A percentile compares a stretch with the other conserved stretches of the same genome.
phyloP scores from a whole-genome alignment of 2,113 vertebrate genomes.

The Istiophorus platypterus region DNA sequence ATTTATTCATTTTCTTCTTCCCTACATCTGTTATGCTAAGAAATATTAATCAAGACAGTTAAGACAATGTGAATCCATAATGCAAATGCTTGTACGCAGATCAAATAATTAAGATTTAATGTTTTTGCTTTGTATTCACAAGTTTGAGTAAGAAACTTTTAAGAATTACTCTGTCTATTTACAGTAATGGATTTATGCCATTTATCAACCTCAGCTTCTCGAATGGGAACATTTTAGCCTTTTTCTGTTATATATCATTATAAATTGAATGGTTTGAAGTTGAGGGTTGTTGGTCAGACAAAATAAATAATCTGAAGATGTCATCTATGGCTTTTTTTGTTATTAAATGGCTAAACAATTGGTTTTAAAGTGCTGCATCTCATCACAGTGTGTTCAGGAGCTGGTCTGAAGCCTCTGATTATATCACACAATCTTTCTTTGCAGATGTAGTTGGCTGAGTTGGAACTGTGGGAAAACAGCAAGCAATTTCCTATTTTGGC shows the following conservation, averaged over 20 bases:
- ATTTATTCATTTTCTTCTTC: not conserved
- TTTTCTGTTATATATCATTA: not conserved
- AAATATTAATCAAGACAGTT: slow-evolving; percentile 16
- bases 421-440: not conserved
- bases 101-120: not conserved
- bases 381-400: not conserved
- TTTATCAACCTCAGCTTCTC: not conserved
- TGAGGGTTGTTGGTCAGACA: not conserved
- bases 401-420: not conserved
- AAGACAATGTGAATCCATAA: slow-evolving; percentile 3
- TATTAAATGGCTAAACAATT: too few species aligned
- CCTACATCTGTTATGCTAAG: not conserved
- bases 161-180: not conserved
- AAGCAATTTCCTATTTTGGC: not conserved
- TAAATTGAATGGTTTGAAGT: not conserved
- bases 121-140: not conserved
- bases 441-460: not conserved
- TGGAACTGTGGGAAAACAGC: slow-evolving; percentile 1
- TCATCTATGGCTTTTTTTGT: not conserved
- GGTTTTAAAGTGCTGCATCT: not conserved
- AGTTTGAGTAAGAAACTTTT: not conserved
- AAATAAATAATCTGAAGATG: not conserved
- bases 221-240: not conserved
- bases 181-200: slow-evolving; percentile 2
- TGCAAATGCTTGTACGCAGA: not conserved